phyloP scores from a whole-genome alignment of 2,888 invertebrate genomes.

The Sympetrum striolatum region DNA sequence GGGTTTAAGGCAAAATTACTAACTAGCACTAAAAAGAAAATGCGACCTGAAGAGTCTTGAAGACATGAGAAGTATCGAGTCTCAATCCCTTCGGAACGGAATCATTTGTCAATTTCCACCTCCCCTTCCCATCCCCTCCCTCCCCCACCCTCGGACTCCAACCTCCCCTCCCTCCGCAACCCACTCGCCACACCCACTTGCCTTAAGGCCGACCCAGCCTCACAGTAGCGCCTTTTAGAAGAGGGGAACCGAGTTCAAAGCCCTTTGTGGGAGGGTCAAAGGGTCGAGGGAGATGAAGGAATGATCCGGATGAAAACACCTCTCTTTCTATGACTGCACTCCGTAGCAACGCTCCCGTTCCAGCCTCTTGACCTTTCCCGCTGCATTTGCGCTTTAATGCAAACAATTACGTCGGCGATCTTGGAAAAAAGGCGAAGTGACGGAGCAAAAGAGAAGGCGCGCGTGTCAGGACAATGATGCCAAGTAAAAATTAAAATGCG shows the following conservation, averaged over 20 bases:
- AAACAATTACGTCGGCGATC: background rate
- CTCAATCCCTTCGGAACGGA: too few relatives aligned
- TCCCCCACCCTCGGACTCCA: background rate
- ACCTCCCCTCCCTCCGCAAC: background rate
- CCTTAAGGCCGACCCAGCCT: background rate
- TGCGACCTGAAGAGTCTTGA: too few relatives aligned
- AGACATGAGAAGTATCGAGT: too few relatives aligned
- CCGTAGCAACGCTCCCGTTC: background rate
- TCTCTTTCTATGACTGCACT: background rate
- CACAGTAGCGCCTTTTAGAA: slow-evolving; percentile 1
- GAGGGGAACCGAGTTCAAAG: slow-evolving; percentile 31
- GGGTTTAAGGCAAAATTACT: too few relatives aligned
- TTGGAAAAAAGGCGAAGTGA: background rate
- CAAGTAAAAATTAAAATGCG: too few relatives aligned
- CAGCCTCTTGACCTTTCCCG: background rate
- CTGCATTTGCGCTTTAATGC: background rate
- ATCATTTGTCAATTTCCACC: too few relatives aligned
- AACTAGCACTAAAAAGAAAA: too few relatives aligned
- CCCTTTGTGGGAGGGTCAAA: background rate
- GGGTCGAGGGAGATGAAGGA: background rate
- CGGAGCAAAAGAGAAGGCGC: too few relatives aligned
- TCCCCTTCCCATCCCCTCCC: background rate
- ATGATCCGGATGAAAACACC: background rate
- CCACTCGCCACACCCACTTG: background rate
- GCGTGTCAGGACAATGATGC: too few relatives aligned